phyloP scores from a whole-genome alignment of 2,888 invertebrate genomes.

The Alsophila aescularia region DNA sequence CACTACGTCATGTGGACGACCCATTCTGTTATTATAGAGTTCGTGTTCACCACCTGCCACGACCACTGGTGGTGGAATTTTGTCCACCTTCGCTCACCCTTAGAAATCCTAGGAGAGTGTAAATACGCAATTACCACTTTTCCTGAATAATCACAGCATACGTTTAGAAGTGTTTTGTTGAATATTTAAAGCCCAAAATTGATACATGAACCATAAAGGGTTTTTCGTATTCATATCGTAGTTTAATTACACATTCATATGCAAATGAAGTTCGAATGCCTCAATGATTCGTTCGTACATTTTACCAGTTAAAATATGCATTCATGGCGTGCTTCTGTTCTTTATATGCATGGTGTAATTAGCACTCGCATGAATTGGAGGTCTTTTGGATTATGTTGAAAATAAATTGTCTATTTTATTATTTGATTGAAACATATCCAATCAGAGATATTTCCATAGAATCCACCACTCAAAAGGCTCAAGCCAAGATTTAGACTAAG shows the following conservation, averaged over 20 bases:
- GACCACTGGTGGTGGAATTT: no score
- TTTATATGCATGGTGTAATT: constrained; percentile 73
- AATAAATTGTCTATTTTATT: no score
- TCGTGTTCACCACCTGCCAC: no score
- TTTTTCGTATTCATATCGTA: constrained; percentile 68
- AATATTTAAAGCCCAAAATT: constrained; percentile 47
- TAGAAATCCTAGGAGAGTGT: no score
- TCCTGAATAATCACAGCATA: neutral
- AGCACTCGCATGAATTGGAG: constrained; percentile 69
- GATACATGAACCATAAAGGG: constrained; percentile 39
- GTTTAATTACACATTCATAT: constrained; percentile 84
- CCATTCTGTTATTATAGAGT: no score
- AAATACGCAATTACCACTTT: neutral
- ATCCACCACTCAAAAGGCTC: no score
- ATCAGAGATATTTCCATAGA: no score
- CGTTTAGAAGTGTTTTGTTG: neutral
- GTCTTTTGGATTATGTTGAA: constrained; percentile 47
- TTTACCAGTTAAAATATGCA: constrained; percentile 53
- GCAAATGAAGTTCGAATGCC: constrained; percentile 76
- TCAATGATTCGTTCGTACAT: constrained; percentile 73
- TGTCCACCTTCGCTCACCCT: no score
- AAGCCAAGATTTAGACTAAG: no score
- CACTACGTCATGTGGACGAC: no score
- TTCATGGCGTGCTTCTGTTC: constrained; percentile 73
- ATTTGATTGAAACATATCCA: neutral